Conservation (phyloP, 92 coral and sea anemone genomes). For the Nematostella vectensis region DNA sequence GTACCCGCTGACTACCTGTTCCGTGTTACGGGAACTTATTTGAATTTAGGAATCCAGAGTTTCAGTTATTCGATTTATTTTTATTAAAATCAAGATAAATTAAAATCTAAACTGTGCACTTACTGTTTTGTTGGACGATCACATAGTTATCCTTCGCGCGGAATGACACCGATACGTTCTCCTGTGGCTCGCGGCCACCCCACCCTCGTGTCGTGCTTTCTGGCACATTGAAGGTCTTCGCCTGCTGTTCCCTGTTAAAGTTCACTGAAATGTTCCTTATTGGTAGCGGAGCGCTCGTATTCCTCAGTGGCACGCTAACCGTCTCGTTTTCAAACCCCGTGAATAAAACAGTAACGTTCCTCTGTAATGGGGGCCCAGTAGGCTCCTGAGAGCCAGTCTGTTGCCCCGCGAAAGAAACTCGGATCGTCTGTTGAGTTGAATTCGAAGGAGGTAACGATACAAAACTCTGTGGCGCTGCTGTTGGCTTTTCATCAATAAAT, state of each 20-base stretch:
- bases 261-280: slow-evolving; percentile 25
- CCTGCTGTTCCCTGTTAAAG: slow-evolving; percentile 10
- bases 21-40: too few species aligned
- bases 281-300: slow-evolving; percentile 29
- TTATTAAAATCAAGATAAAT: slow-evolving; percentile 41
- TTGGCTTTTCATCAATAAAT: slow-evolving; percentile 43
- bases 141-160: slow-evolving; percentile 12
- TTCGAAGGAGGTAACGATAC: slow-evolving; percentile 28
- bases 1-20: too few species aligned
- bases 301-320: slow-evolving; percentile 25
- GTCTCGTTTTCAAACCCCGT: slow-evolving; percentile 40
- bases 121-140: slow-evolving; percentile 16
- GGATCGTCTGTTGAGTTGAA: slow-evolving; percentile 13
- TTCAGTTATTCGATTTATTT: too few species aligned
- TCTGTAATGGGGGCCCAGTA: not conserved
- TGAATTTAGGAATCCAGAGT: too few species aligned
- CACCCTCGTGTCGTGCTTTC: slow-evolving; percentile 7
- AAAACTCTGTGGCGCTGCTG: slow-evolving; percentile 12
- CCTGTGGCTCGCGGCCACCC: slow-evolving; percentile 1
- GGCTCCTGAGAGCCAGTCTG: not conserved
- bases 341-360: slow-evolving; percentile 23
- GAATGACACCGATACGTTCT: slow-evolving; percentile 23
- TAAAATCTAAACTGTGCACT: slow-evolving; percentile 1
- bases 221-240: slow-evolving; percentile 3
- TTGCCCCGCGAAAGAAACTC: slow-evolving; percentile 37